phyloP scores from a whole-genome alignment of 1,140 invertebrate genomes.

The Meteorus sp. region DNA sequence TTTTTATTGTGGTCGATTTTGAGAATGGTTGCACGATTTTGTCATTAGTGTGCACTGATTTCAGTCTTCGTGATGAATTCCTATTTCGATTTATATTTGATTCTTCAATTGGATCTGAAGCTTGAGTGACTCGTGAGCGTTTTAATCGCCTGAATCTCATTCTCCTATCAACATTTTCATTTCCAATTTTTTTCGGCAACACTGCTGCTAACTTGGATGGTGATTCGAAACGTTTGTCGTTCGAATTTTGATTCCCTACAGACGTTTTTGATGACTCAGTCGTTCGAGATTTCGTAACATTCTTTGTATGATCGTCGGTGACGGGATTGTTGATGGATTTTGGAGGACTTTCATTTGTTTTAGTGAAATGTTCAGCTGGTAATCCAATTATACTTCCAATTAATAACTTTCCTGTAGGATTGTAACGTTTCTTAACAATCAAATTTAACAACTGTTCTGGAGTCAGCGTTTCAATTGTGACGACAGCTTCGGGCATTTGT shows the following conservation, averaged over 20 bases:
- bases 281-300: background rate
- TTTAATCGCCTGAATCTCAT: background rate
- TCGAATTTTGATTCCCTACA: background rate
- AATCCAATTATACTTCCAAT: conserved; percentile 52
- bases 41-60: conserved; percentile 25
- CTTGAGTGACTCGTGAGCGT: conserved; percentile 19
- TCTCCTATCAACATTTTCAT: background rate
- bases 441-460: conserved; percentile 49
- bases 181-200: background rate
- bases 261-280: background rate
- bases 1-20: conserved; percentile 30
- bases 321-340: background rate
- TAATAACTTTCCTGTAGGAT: conserved; percentile 50
- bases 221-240: background rate
- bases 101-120: conserved; percentile 10
- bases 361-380: conserved; percentile 37
- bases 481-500: conserved; percentile 6
- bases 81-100: conserved; percentile 23
- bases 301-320: background rate
- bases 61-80: conserved; percentile 22
- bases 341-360: conserved; percentile 4
- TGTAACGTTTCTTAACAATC: conserved; percentile 45
- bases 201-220: background rate
- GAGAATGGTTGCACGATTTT: conserved; percentile 22
- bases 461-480: conserved; percentile 37